Evolutionary conservation across 2,888 invertebrate genomes (phyloP), one percentile per base, ranked within the genome.

Genomic region (Noctua janthe): DNA sequence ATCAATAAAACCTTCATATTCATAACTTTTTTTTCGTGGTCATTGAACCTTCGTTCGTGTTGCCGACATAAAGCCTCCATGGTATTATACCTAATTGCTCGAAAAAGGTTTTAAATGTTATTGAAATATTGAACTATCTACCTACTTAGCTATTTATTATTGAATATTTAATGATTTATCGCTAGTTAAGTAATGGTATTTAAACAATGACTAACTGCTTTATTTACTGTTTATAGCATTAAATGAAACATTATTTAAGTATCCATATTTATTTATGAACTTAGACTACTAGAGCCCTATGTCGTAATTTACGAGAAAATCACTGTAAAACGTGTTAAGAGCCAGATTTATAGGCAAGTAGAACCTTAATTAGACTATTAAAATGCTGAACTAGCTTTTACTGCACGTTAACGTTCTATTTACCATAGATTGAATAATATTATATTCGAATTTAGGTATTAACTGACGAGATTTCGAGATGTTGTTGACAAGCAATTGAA

Each of bases 11-110:
- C 82, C 77, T 85, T 81, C 78, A 69, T 77, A 78, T 29, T 69
- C 51, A 69, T 71, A 70, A 71, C 76, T 82, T 84, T 88, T 85
- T 85, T 91, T 92, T 90, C 86, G 87, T 91, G 94, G 94, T 93
- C 94, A 91, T 90, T 93, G 94, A 94, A 94, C 95, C 88, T 86
- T 74, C 80, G 85, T 87, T 92, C 94, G 92, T 92, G 92, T 93
- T 91, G 91, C 89, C 83, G 89, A 88, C 91, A 83, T 86, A 89
- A 87, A 93, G 93, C 93, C 93, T 94, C 87, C 87, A 88, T 80
- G 82, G 81, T 29, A 17, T 8, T 69, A 2, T 78, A 82, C 29
- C 29, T 29, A 29, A 89, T 85, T 81, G 71, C 79, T 80, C 73
- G 59, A 81, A 79, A 81, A 73, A 54, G 64, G 74, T 86, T 77